phyloP scores from a whole-genome alignment of 2,113 vertebrate species.

The Sciurus niger region DNA sequence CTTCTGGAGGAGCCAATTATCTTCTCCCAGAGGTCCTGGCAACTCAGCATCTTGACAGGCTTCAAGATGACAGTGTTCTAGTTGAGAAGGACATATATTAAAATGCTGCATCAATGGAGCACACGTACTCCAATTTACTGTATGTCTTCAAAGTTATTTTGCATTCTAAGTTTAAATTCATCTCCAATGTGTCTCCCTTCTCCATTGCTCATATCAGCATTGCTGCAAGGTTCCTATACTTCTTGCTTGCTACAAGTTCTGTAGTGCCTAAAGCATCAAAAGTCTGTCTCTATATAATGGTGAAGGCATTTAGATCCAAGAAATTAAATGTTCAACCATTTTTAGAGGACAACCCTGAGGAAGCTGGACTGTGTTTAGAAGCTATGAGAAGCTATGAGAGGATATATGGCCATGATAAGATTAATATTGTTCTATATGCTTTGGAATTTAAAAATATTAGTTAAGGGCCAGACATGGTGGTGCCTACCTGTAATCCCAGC shows the following conservation, averaged over 20 bases:
- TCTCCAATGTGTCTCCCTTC: not conserved
- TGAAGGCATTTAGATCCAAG: not conserved
- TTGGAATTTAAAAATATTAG: conserved; percentile 35
- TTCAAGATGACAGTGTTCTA: conserved; percentile 28
- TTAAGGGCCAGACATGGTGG: not conserved
- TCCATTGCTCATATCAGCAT: not conserved
- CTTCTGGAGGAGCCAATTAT: conserved; percentile 24
- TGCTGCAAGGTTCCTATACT: not conserved
- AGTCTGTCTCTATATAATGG: not conserved
- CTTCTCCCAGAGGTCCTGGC: conserved; percentile 40
- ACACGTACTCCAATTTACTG: not conserved
- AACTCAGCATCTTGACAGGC: conserved; percentile 11
- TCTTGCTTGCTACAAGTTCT: not conserved
- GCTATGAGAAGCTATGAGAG: not conserved
- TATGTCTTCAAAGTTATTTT: not conserved
- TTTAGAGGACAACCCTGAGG: not conserved
- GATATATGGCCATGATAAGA: not conserved
- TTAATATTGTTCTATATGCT: not conserved
- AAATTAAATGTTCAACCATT: not conserved
- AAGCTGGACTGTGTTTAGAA: conserved; percentile 8
- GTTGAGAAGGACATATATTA: not conserved
- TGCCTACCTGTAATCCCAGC: too few species aligned
- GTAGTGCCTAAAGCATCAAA: not conserved
- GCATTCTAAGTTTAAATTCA: not conserved
- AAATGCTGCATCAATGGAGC: not conserved